Conservation (phyloP, 2,888 invertebrate genomes). For the Tenthredo livida region DNA sequence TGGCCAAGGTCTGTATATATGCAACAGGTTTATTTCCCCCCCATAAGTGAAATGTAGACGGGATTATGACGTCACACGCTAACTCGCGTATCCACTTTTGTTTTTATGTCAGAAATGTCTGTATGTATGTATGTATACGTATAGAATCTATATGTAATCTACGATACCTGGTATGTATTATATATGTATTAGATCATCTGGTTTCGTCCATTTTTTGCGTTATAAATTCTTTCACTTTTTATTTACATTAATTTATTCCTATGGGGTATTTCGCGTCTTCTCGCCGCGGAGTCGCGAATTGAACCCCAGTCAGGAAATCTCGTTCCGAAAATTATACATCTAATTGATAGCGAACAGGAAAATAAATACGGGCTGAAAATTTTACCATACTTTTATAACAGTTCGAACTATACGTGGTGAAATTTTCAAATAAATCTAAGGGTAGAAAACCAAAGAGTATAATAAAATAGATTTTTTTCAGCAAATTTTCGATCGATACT, state of each 20-base stretch:
- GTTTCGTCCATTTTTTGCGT: not conserved
- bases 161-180: not conserved
- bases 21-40: slow-evolving; percentile 47
- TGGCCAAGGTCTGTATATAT: slow-evolving; percentile 42
- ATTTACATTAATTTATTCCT: not conserved
- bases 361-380: no score
- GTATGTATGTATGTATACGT: not conserved
- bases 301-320: no score
- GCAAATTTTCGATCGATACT: no score
- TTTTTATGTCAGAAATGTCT: not conserved
- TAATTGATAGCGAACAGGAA: no score
- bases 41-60: slow-evolving; percentile 47
- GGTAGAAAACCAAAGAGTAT: no score
- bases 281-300: no score
- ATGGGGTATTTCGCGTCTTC: not conserved
- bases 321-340: no score
- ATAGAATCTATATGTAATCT: not conserved
- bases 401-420: no score
- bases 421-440: no score
- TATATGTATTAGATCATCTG: slow-evolving; percentile 37
- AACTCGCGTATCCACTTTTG: slow-evolving; percentile 42
- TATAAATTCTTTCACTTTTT: not conserved
- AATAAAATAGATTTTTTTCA: no score
- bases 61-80: slow-evolving; percentile 45
- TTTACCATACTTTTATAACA: no score